These are phyloP conservation scores for Melitaea athalia DNA, from an alignment of 2,888 invertebrate genomes.

Conservation along the genomic window DNA sequence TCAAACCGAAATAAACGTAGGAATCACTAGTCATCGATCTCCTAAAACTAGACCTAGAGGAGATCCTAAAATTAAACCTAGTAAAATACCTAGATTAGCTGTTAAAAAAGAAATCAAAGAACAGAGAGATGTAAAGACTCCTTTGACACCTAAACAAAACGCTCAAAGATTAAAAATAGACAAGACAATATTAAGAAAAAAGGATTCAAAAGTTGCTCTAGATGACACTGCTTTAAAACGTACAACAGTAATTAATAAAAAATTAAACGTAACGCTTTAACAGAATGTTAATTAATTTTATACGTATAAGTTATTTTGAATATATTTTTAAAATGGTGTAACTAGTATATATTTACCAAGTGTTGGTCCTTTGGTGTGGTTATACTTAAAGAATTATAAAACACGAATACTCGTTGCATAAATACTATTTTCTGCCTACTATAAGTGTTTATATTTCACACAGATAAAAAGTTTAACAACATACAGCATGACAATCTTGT, in stretches of 20 bases:
- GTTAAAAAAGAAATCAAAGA: slow-evolving; percentile 26
- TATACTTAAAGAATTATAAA: no score
- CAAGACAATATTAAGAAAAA: slow-evolving; percentile 14
- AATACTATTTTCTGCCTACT: no score
- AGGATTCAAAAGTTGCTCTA: slow-evolving; percentile 17
- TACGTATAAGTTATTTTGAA: background rate
- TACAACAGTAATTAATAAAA: slow-evolving; percentile 22
- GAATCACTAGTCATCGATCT: slow-evolving; percentile 35
- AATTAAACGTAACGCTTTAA: slow-evolving; percentile 37
- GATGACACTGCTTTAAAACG: slow-evolving; percentile 39
- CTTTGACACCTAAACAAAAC: background rate
- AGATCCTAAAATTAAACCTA: slow-evolving; percentile 41
- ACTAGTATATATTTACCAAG: no score
- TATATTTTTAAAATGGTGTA: background rate
- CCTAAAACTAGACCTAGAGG: slow-evolving; percentile 15
- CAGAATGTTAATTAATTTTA: background rate
- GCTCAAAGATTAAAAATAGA: slow-evolving; percentile 7
- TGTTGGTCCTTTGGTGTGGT: no score
- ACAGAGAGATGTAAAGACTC: background rate
- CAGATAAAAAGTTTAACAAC: no score
- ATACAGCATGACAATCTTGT: no score
- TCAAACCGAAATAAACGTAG: slow-evolving; percentile 43
- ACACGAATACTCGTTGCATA: no score
- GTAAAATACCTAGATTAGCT: slow-evolving; percentile 54
- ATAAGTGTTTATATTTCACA: no score